Evolutionary conservation across 2,888 invertebrate genomes (phyloP), one percentile per base, ranked within the genome.

Genomic region (Scaptomyza flava): DNA sequence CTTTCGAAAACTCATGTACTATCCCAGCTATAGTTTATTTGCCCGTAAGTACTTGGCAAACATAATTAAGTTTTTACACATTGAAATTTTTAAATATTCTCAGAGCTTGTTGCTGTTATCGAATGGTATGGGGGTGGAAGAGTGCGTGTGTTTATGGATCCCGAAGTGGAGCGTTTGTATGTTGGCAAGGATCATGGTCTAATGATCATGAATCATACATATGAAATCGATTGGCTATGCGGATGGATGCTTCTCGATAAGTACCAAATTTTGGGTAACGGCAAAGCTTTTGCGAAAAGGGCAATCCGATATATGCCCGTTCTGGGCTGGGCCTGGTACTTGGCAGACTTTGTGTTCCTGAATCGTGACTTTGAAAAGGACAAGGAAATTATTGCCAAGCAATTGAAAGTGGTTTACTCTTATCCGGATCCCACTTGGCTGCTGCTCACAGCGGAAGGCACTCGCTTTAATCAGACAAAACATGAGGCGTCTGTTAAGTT

Each of bases 271-370:
- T 93, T 98, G 81, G 98, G 98, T 95, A 97, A 97, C 91, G 96
- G 97, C 80, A 98, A 98, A 93, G 97, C 98, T 0, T 98, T 97
- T 91, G 97, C 97, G 1, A 99, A 99, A 93, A 97, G 97, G 92
- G 95, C 96, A 9, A 95, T 98, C 71, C 95, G 96, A 76, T 98
- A 96, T 91, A 93, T 98, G 75, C 99, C 99, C 20, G 95, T 97
- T 3, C 94, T 98, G 77, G 98, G 98, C 41, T 99, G 98, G 98
- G 96, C 96, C 84, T 99, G 98, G 98, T 96, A 96, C 92, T 97
- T 98, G 91, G 96, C 97, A 0, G 98, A 98, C 91, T 96, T 96
- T 92, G 97, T 98, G 65, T 98, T 98, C 93, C 93, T 99, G 61
- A 97, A 98, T 91, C 94, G 98, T 77, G 96, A 96, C 77, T 98